These are phyloP conservation scores for Drosophila limbata DNA, from an alignment of 2,888 invertebrate species.

Conservation along the genomic window DNA sequence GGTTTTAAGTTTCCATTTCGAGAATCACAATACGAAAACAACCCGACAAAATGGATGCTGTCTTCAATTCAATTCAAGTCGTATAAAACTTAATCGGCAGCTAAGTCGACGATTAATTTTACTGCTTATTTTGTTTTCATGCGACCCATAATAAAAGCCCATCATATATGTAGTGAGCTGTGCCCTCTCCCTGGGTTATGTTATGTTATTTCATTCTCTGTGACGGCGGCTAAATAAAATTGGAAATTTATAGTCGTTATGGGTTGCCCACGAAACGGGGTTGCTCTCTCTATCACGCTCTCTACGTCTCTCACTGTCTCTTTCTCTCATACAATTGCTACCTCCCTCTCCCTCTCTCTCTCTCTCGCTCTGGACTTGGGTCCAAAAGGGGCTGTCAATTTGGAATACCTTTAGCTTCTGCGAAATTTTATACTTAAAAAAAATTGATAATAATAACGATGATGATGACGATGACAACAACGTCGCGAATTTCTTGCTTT, in stretches of 20 bases:
- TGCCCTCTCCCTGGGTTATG: constrained; percentile 8
- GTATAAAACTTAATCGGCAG: constrained; percentile 65
- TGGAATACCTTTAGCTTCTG: constrained; percentile 69
- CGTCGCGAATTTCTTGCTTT: constrained; percentile 38
- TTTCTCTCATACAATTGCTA: not conserved
- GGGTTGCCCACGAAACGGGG: constrained; percentile 29
- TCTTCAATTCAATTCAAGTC: constrained; percentile 43
- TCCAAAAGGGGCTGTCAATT: constrained; percentile 41
- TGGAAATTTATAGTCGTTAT: constrained; percentile 75
- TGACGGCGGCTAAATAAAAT: constrained; percentile 70
- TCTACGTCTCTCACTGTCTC: not conserved
- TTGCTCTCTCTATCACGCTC: constrained; percentile 3
- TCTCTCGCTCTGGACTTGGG: constrained; percentile 12
- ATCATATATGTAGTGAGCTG: constrained; percentile 23
- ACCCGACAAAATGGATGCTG: constrained; percentile 59
- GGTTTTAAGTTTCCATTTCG: constrained; percentile 31
- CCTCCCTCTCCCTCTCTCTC: not conserved
- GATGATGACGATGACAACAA: constrained; percentile 23
- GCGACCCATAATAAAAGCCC: constrained; percentile 60
- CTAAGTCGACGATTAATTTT: constrained; percentile 79
- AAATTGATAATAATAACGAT: constrained; percentile 13
- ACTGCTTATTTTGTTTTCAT: constrained; percentile 77
- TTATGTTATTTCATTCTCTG: constrained; percentile 20
- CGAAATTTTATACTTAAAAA: constrained; percentile 50
- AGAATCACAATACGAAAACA: constrained; percentile 13